phyloP scores from a whole-genome alignment of 2,888 invertebrate species.

The Xestia xanthographa region DNA sequence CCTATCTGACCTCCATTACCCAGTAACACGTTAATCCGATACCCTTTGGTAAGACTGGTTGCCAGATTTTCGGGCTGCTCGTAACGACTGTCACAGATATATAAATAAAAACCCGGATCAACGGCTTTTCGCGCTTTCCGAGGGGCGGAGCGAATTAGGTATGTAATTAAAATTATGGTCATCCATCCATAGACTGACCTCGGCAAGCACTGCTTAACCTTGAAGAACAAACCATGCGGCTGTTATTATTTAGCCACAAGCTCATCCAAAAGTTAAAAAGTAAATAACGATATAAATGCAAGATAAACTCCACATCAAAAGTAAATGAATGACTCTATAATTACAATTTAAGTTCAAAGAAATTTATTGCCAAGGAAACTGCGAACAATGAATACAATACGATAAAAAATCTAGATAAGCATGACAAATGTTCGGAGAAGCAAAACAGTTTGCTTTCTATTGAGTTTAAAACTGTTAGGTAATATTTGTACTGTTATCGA shows the following conservation, averaged over 20 bases:
- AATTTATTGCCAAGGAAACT: conserved; percentile 50
- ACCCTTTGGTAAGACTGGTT: too few relatives aligned
- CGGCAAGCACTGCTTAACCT: too few relatives aligned
- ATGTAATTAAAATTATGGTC: too few relatives aligned
- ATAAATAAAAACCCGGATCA: too few relatives aligned
- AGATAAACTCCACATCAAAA: conserved; percentile 10
- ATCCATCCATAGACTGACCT: too few relatives aligned
- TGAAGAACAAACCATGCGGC: too few relatives aligned
- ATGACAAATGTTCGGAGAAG: conserved; percentile 48
- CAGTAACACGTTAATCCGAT: too few relatives aligned
- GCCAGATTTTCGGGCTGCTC: too few relatives aligned
- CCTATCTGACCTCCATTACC: too few relatives aligned
- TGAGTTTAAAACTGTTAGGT: conserved; percentile 25
- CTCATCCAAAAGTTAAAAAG: background rate
- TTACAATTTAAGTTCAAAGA: conserved; percentile 43
- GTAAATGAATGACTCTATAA: conserved; percentile 31
- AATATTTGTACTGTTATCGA: conserved; percentile 25
- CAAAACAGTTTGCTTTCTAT: conserved; percentile 42
- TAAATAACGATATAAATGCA: background rate
- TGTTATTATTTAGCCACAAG: background rate
- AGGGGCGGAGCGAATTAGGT: too few relatives aligned
- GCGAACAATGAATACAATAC: conserved; percentile 53
- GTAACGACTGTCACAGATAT: too few relatives aligned
- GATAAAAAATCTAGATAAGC: conserved; percentile 56
- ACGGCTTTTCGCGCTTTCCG: too few relatives aligned